A percentile compares a stretch with the other conserved stretches of the same genome.
phyloP scores from a whole-genome alignment of 2,888 invertebrate species.

The Chydorus sphaericus region DNA sequence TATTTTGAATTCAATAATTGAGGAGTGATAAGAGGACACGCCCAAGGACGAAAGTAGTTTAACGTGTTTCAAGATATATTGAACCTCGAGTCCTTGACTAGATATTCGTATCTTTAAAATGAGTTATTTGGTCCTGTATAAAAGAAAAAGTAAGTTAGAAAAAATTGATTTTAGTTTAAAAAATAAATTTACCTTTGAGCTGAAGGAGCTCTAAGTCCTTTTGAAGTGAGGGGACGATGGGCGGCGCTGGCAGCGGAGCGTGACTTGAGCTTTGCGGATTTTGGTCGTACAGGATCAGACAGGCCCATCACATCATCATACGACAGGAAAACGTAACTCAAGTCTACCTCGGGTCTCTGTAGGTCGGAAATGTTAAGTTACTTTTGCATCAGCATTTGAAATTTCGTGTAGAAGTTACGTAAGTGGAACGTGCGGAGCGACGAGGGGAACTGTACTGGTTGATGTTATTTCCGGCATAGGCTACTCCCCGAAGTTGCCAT shows the following conservation, averaged over 20 bases:
- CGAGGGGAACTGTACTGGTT: background rate
- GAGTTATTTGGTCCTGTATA: too few species aligned
- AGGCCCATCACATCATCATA: slow-evolving; percentile 27
- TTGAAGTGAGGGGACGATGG: background rate
- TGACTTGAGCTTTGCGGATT: slow-evolving; percentile 7
- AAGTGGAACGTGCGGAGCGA: background rate
- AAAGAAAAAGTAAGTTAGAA: too few species aligned
- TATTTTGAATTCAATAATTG: too few species aligned
- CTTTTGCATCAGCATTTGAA: too few species aligned
- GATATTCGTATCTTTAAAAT: too few species aligned
- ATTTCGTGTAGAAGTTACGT: too few species aligned
- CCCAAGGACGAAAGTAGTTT: too few species aligned
- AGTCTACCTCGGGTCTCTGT: slow-evolving; percentile 42
- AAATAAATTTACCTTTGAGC: background rate
- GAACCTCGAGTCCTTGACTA: too few species aligned
- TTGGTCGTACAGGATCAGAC: slow-evolving; percentile 12
- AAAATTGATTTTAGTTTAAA: too few species aligned
- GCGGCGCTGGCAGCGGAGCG: background rate
- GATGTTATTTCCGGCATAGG: slow-evolving; percentile 94
- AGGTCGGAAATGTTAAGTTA: slow-evolving; percentile 20
- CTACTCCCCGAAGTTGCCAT: slow-evolving; percentile 94
- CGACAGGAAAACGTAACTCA: slow-evolving; percentile 49
- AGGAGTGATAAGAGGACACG: too few species aligned
- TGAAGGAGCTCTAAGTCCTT: slow-evolving; percentile 1
- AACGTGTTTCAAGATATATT: too few species aligned